Percentiles rank a stretch among this genome's conserved stretches.
Conservation (phyloP, 2,888 invertebrate species). For the Pemphredon lugubris region DNA sequence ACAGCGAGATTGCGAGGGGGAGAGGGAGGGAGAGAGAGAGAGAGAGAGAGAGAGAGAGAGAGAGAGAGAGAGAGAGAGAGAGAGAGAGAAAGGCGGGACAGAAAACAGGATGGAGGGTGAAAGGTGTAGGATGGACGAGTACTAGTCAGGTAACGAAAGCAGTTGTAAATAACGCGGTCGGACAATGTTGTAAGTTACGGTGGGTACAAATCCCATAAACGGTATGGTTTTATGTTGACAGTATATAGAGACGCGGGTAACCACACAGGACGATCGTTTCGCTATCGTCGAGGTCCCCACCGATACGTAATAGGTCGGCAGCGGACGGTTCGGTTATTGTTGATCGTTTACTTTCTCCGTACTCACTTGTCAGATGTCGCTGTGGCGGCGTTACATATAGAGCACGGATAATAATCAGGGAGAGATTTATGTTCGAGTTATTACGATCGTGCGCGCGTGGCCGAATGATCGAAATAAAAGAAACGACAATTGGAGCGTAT, state of each 20-base stretch:
- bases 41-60: slow-evolving; percentile 2
- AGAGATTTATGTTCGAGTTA: too few relatives aligned
- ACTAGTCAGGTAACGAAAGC: slow-evolving; percentile 68
- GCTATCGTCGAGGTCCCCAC: slow-evolving; percentile 51
- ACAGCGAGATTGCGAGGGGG: neutral
- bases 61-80: too few relatives aligned
- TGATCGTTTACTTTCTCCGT: slow-evolving; percentile 58
- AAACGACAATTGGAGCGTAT: too few relatives aligned
- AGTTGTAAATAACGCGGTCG: slow-evolving; percentile 76
- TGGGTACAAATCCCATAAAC: slow-evolving; percentile 76
- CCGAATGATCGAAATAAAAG: too few relatives aligned
- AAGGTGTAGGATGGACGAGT: too few relatives aligned
- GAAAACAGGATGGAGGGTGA: too few relatives aligned
- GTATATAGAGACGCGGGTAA: slow-evolving; percentile 64
- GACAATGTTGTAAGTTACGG: slow-evolving; percentile 79
- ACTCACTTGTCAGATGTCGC: slow-evolving; percentile 34
- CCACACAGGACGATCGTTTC: slow-evolving; percentile 75
- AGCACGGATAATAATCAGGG: too few relatives aligned
- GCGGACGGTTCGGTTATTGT: slow-evolving; percentile 59
- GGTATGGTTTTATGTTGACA: slow-evolving; percentile 77
- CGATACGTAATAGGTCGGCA: slow-evolving; percentile 61
- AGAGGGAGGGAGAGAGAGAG: neutral
- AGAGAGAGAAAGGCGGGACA: too few relatives aligned
- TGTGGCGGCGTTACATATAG: too few relatives aligned
- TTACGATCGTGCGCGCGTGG: too few relatives aligned